These are phyloP conservation scores for Therioaphis trifolii DNA, from an alignment of 2,888 invertebrate species.

Conservation along the genomic window DNA sequence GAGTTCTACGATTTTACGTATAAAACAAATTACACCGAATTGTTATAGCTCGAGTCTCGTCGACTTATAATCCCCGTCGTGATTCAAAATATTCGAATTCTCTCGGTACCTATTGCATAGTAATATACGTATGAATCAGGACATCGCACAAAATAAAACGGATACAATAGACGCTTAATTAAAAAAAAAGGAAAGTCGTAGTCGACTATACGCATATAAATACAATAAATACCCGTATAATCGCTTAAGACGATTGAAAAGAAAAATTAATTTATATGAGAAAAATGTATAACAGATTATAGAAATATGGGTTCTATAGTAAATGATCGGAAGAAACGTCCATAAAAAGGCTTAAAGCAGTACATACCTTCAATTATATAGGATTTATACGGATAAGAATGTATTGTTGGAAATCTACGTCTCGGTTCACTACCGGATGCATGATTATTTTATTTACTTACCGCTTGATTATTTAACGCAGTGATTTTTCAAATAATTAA, in stretches of 20 bases:
- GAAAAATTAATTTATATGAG: conserved; percentile 28
- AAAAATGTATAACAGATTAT: conserved; percentile 16
- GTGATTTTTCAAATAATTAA: too few relatives aligned
- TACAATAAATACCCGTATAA: too few relatives aligned
- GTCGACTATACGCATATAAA: neutral
- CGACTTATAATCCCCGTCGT: too few relatives aligned
- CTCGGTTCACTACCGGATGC: neutral
- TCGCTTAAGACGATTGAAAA: neutral
- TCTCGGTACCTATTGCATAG: too few relatives aligned
- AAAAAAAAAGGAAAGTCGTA: neutral
- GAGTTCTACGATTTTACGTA: too few relatives aligned
- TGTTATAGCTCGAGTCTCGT: too few relatives aligned
- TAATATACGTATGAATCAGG: too few relatives aligned
- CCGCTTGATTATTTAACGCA: too few relatives aligned
- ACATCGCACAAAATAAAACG: too few relatives aligned
- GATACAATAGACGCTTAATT: too few relatives aligned
- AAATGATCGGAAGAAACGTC: conserved; percentile 25
- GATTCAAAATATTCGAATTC: too few relatives aligned
- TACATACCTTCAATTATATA: conserved; percentile 44
- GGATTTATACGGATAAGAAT: conserved; percentile 28
- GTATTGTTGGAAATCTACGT: conserved; percentile 23
- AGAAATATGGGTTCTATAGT: neutral
- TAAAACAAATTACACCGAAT: too few relatives aligned
- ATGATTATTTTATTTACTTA: neutral
- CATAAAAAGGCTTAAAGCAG: neutral